phyloP scores from a whole-genome alignment of 2,113 vertebrate genomes.

The Myiozetetes cayanensis region DNA sequence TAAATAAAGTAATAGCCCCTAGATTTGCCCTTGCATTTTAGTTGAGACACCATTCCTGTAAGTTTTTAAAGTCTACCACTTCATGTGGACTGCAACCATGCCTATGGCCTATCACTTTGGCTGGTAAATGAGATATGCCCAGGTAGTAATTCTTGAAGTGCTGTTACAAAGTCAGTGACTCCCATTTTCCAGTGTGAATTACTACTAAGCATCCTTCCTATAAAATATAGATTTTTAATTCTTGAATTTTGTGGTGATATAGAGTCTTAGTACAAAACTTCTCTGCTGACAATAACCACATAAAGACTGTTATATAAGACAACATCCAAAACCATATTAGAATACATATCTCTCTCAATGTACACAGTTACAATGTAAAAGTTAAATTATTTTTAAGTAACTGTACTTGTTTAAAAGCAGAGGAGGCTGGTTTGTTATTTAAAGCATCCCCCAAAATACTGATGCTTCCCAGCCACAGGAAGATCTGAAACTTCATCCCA shows the following conservation, averaged over 20 bases:
- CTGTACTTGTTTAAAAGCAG: not conserved
- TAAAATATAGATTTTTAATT: not conserved
- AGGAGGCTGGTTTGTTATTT: not conserved
- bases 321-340: not conserved
- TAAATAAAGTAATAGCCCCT: not conserved
- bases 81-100: not conserved
- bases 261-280: not conserved
- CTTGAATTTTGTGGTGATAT: not conserved
- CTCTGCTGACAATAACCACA: not conserved
- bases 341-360: not conserved
- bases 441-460: not conserved
- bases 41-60: not conserved
- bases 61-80: not conserved
- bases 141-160: not conserved
- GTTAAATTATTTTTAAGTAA: not conserved
- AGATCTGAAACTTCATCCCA: not conserved
- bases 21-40: not conserved
- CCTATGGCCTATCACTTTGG: not conserved
- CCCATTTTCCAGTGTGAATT: not conserved
- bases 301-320: not conserved
- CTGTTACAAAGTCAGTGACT: not conserved
- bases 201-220: not conserved
- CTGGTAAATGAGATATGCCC: not conserved
- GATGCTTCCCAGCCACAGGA: not conserved
- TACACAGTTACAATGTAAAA: not conserved